phyloP scores from a whole-genome alignment of 2,797 vertebrate species.

The Mycteria americana region DNA sequence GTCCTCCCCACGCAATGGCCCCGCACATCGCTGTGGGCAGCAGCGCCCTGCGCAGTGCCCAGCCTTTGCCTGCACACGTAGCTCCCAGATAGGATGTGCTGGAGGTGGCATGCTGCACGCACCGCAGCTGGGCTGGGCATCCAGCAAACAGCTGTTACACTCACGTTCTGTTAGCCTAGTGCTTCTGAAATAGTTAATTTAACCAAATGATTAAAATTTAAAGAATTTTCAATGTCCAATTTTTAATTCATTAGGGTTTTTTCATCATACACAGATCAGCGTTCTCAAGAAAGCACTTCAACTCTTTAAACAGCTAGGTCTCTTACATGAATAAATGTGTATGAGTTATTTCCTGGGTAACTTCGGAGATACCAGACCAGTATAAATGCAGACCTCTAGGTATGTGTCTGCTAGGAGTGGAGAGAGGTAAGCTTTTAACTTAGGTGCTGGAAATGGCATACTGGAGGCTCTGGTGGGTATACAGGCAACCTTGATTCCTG shows the following conservation, averaged over 20 bases:
- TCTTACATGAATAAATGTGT: background rate
- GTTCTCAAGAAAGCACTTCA: background rate
- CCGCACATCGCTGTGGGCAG: accelerated
- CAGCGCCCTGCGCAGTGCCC: background rate
- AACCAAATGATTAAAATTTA: background rate
- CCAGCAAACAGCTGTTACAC: background rate
- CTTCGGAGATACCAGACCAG: background rate
- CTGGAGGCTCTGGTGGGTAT: background rate
- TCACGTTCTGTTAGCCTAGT: background rate
- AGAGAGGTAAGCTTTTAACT: background rate
- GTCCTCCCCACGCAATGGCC: background rate
- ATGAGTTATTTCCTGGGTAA: background rate
- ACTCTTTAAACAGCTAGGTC: background rate
- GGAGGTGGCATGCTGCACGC: background rate
- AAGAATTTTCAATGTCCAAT: background rate
- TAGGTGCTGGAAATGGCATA: background rate
- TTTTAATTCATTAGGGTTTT: background rate
- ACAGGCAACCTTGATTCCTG: background rate
- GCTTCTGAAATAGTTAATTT: background rate
- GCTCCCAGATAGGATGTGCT: background rate
- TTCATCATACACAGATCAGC: background rate
- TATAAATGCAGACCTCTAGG: background rate
- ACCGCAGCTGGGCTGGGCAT: background rate
- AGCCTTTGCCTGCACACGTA: background rate
- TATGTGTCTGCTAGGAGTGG: background rate